phyloP scores from a whole-genome alignment of 2,888 invertebrate genomes.

The Cantharis flavilabris region DNA sequence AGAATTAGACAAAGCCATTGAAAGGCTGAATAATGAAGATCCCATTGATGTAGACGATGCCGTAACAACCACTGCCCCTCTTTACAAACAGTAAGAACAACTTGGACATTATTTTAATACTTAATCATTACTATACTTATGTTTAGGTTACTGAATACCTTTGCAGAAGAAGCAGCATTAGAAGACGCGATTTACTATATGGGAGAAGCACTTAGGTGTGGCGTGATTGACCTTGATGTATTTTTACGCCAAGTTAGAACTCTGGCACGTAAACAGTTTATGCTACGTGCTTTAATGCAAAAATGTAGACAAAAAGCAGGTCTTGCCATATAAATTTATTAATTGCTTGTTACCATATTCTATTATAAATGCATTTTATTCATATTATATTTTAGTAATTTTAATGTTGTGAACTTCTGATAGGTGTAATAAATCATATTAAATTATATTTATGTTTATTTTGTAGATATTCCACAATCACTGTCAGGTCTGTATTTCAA shows the following conservation, averaged over 20 bases:
- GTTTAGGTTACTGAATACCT: slow-evolving; percentile 82
- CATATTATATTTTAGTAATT: slow-evolving; percentile 14
- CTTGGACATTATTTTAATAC: not conserved
- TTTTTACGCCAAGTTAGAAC: slow-evolving; percentile 96
- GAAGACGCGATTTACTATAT: slow-evolving; percentile 99
- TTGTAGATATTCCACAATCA: too few species aligned
- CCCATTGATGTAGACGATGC: slow-evolving; percentile 94
- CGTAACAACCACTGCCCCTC: slow-evolving; percentile 92
- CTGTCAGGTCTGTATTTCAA: too few species aligned
- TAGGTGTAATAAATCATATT: slow-evolving; percentile 9
- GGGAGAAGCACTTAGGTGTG: slow-evolving; percentile 90
- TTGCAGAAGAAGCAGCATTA: slow-evolving; percentile 96
- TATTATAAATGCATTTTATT: slow-evolving; percentile 6
- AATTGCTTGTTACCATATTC: slow-evolving; percentile 10
- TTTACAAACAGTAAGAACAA: slow-evolving; percentile 85
- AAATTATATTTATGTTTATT: not conserved
- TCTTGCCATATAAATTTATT: slow-evolving; percentile 66
- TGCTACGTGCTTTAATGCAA: slow-evolving; percentile 92
- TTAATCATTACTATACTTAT: slow-evolving; percentile 8
- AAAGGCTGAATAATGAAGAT: slow-evolving; percentile 76
- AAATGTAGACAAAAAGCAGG: slow-evolving; percentile 96
- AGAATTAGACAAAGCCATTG: slow-evolving; percentile 81
- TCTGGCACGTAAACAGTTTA: slow-evolving; percentile 94
- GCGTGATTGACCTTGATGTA: slow-evolving; percentile 92
- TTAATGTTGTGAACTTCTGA: slow-evolving; percentile 14